Percentiles rank a stretch among this genome's conserved stretches.
phyloP scores from a whole-genome alignment of 2,797 vertebrate species.

The Smutsia gigantea region DNA sequence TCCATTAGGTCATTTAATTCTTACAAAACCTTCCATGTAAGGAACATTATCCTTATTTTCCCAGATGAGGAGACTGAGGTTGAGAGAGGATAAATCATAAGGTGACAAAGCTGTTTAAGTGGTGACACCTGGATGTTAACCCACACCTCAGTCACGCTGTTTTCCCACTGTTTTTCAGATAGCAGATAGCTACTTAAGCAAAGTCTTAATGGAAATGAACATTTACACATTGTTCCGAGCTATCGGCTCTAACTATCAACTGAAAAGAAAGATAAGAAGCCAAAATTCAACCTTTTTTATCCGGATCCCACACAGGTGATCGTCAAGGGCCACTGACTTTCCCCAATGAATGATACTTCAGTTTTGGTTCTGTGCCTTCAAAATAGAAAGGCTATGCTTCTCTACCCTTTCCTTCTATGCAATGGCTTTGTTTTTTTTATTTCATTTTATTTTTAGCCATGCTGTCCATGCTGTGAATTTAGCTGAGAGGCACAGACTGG shows the following conservation, averaged over 20 bases:
- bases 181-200: neutral
- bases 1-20: neutral
- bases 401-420: neutral
- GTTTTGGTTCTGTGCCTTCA: neutral
- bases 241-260: neutral
- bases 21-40: neutral
- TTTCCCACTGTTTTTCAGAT: neutral
- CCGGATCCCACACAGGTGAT: neutral
- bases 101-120: neutral
- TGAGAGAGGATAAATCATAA: neutral
- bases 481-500: neutral
- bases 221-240: neutral
- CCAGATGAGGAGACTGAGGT: neutral
- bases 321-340: fast-evolving
- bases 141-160: neutral
- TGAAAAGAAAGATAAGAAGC: neutral
- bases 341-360: fast-evolving
- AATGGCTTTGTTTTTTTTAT: neutral
- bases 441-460: neutral
- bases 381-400: neutral
- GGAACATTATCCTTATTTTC: neutral
- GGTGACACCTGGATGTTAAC: neutral
- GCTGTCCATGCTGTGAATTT: neutral
- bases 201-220: neutral
- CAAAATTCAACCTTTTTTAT: neutral